Conservation (phyloP, 2,113 vertebrate genomes). For the Pachycephala philippinensis region DNA sequence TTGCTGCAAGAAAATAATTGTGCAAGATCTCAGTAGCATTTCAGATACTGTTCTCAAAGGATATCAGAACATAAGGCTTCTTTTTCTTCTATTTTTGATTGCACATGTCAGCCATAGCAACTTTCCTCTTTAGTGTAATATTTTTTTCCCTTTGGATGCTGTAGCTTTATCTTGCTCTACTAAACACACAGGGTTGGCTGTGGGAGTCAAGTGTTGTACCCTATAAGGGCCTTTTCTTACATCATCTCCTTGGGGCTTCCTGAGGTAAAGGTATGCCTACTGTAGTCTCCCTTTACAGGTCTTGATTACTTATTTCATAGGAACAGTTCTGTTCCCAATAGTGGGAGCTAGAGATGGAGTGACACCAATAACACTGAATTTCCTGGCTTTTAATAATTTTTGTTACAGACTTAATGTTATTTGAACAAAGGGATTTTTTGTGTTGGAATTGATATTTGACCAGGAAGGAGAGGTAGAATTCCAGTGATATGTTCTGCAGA, state of each 20-base stretch:
- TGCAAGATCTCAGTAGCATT: neutral
- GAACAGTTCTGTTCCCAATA: neutral
- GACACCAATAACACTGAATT: neutral
- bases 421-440: conserved; percentile 10
- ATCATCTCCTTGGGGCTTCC: neutral
- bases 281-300: neutral
- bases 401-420: neutral
- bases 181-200: neutral
- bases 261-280: neutral
- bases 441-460: conserved; percentile 9
- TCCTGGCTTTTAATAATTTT: neutral
- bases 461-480: neutral
- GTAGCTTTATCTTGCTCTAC: neutral
- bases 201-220: neutral
- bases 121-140: neutral
- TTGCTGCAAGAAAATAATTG: neutral
- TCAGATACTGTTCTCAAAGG: neutral
- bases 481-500: conserved; percentile 20
- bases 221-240: neutral
- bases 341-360: neutral
- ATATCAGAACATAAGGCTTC: neutral
- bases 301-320: neutral
- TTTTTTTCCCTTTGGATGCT: neutral
- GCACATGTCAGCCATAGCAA: neutral
- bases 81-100: neutral